These are phyloP conservation scores for Sylvilagus bachmani DNA, from an alignment of 2,113 vertebrate genomes.

Conservation along the genomic window DNA sequence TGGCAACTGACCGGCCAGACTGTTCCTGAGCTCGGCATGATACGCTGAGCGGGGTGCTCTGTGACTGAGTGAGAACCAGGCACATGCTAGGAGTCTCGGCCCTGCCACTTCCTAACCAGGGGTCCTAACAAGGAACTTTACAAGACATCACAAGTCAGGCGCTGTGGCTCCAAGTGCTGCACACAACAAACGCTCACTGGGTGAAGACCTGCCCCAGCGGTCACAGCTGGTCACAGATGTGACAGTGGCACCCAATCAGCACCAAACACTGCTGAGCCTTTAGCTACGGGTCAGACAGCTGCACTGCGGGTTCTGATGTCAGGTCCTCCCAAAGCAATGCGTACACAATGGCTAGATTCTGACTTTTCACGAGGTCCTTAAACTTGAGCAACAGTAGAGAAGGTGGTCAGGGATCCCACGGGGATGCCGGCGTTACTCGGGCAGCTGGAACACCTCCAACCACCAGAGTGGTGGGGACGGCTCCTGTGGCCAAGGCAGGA, in stretches of 20 bases:
- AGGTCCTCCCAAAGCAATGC: neutral
- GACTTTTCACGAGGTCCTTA: neutral
- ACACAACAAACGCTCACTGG: neutral
- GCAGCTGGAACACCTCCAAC: neutral
- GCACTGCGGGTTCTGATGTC: neutral
- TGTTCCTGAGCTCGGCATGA: neutral
- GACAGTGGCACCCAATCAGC: neutral
- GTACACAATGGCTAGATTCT: neutral
- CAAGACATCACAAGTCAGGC: too few species aligned
- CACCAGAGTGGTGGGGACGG: too few species aligned
- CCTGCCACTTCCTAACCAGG: neutral
- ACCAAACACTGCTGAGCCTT: neutral
- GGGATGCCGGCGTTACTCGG: neutral
- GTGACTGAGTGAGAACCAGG: neutral
- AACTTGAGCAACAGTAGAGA: neutral
- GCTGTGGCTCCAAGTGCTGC: neutral
- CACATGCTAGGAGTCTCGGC: neutral
- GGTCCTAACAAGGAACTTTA: neutral
- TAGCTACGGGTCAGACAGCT: neutral
- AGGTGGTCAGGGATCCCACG: neutral
- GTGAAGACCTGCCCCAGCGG: neutral
- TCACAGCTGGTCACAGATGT: neutral
- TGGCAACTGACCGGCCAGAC: neutral
- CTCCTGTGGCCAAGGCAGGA: too few species aligned
- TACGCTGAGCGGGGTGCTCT: accelerated